Conservation (phyloP, 1,140 invertebrate genomes). For the Drosophila azteca region DNA sequence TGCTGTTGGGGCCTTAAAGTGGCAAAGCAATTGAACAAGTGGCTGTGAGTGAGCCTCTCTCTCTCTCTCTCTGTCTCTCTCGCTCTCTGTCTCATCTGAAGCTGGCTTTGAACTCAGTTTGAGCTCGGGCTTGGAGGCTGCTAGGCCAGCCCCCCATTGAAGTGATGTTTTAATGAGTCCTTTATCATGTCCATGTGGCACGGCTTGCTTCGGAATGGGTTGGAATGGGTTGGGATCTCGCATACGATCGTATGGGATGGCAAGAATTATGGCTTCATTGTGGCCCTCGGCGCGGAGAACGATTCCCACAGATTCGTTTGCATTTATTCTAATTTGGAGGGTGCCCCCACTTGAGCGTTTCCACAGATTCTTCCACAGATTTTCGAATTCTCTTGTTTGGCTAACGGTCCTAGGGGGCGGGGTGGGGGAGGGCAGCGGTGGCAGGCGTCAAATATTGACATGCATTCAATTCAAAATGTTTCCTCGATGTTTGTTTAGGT, state of each 20-base stretch:
- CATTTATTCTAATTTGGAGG: slow-evolving; percentile 76
- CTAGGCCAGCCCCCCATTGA: slow-evolving; percentile 76
- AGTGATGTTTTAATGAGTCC: slow-evolving; percentile 82
- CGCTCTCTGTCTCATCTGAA: slow-evolving; percentile 13
- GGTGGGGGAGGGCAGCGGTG: slow-evolving; percentile 10
- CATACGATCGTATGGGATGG: slow-evolving; percentile 17
- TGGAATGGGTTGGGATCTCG: too few relatives aligned
- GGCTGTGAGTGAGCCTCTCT: slow-evolving; percentile 47
- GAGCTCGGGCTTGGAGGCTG: slow-evolving; percentile 64
- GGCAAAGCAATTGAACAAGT: slow-evolving; percentile 80
- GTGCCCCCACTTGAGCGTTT: slow-evolving; percentile 52
- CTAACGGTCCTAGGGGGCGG: slow-evolving; percentile 51
- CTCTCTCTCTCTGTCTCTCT: slow-evolving; percentile 9
- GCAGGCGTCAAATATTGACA: slow-evolving; percentile 66
- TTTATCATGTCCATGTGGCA: slow-evolving; percentile 75
- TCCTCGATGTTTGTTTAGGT: slow-evolving; percentile 64
- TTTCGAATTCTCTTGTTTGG: slow-evolving; percentile 42
- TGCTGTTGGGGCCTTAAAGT: slow-evolving; percentile 69
- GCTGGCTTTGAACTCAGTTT: slow-evolving; percentile 12
- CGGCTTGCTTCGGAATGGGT: slow-evolving; percentile 26
- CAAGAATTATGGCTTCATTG: slow-evolving; percentile 79
- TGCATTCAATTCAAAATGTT: slow-evolving; percentile 64
- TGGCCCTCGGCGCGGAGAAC: slow-evolving; percentile 19
- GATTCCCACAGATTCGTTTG: slow-evolving; percentile 57
- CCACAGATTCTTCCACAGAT: slow-evolving; percentile 19